Base-by-base conservation (phyloP, 1,140 invertebrate genomes). In the Matsumurasca onukii region DNA sequence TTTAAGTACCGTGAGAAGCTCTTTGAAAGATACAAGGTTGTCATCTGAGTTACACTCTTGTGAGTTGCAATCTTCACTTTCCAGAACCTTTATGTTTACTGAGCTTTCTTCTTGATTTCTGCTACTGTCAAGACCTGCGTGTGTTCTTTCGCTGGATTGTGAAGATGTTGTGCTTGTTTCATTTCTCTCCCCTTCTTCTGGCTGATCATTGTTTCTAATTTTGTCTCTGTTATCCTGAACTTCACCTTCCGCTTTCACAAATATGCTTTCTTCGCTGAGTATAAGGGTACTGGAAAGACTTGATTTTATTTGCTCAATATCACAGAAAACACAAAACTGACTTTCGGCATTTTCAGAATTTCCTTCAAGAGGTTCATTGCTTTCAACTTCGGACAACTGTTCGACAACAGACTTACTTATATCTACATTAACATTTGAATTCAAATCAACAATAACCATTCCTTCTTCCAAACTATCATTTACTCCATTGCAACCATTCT, bases 281-380 rank as follows among this genome's bases (percentile, higher is more conserved):
- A n/a, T n/a, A n/a, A n/a, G 9, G 24, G 24, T 59, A 20, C 12
- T 52, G 5, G 55, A 27, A 59, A 59, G 15, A 29, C 22, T 27
- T 27, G 55, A 59, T 27, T 59, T 59, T 27, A 24, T 24, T 27
- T 59, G 55, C 30, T 59, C 55, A 5, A 59, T 59, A 29, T 59
- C 55, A 59, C 55, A 59, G 24, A 59, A 59, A 13, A 59, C 55
- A 59, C 55, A 59, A 27, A 39, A 39, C 5, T 5, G 12, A n/a
- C 30, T 59, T 5, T 59, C 55, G 2, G 30, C 25, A 59, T 15
- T 59, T 22, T 59, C 55, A 27, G 15, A 59, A 27, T 2, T 29
- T 59, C 30, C 55, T 29, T 59, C 25, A 25, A 5, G n/a, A n/a
- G n/a, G n/a, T n/a, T n/a, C n/a, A n/a, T n/a, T n/a, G n/a, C n/a